phyloP scores from a whole-genome alignment of 1,140 invertebrate species.

The Sinonovacula constricta region DNA sequence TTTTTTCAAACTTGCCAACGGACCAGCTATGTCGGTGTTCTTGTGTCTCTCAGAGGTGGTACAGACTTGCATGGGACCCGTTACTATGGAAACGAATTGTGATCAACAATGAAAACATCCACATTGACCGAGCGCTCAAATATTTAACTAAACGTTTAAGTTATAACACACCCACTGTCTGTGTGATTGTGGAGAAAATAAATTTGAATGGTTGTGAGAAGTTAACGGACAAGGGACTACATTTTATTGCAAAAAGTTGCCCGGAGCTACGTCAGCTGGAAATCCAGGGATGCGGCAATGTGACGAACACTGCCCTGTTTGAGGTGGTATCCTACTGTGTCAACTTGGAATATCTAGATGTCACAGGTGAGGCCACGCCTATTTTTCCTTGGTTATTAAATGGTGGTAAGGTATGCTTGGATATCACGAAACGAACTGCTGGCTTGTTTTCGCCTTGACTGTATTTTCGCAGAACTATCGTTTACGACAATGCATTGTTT shows the following conservation, averaged over 20 bases:
- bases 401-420: too few relatives aligned
- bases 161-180: conserved; percentile 79
- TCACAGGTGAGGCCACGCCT: conserved; percentile 84
- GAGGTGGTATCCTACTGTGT: conserved; percentile 84
- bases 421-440: too few relatives aligned
- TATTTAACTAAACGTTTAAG: conserved; percentile 79
- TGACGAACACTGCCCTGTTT: conserved; percentile 85
- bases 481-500: too few relatives aligned
- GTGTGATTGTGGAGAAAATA: conserved; percentile 82
- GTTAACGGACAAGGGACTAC: conserved; percentile 87
- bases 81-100: conserved; percentile 86
- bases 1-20: conserved; percentile 88
- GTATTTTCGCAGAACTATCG: too few relatives aligned
- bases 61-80: conserved; percentile 88
- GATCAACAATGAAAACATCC: conserved; percentile 83
- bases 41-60: conserved; percentile 89
- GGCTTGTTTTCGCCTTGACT: too few relatives aligned
- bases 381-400: too few relatives aligned
- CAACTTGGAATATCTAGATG: conserved; percentile 86
- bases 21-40: conserved; percentile 88
- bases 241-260: conserved; percentile 84
- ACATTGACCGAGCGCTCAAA: conserved; percentile 85
- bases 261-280: conserved; percentile 87
- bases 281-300: conserved; percentile 84
- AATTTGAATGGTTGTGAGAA: conserved; percentile 86